Base-by-base conservation (phyloP, 2,797 vertebrate species). In the Aulostomus chinensis region DNA sequence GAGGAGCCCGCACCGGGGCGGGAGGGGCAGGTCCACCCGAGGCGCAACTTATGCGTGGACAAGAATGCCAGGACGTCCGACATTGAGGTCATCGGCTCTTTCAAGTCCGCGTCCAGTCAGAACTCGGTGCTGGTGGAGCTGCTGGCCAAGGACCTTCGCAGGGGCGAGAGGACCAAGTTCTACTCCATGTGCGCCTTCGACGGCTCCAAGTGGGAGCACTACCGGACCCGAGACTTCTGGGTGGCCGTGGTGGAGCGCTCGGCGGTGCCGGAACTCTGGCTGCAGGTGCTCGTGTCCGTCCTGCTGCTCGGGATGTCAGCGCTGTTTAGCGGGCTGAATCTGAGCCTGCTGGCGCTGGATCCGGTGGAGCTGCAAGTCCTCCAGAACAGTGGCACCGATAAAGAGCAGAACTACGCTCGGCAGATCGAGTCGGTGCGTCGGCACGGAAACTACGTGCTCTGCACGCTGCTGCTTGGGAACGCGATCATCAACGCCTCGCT, bases 171-270 rank as follows among this genome's bases (percentile, higher is more conserved):
- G 76, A 86, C 92, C 39, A 95, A 95, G 50, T 92, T 90, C 58
- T 97, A 95, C 85, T 94, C 94, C 18, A 92, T 96, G 80, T 98
- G 96, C 85, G 94, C 95, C 7, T 94, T 94, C 76, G 95, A 96
- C 58, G 95, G 95, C 13, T 85, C 91, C 57, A 86, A 91, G 14
- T 98, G 96, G 96, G 92, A 93, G 16, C 93, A 95, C 72, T 94
- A 94, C 78, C 90, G 93, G 15, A 94, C 94, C 0, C 82, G 89
- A 4, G 95, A 96, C 50, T 96, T 95, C 86, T 93, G 92, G 88
- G 91, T 94, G 32, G 91, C 92, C 0, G 84, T 91, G 15, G 87
- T 84, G 40, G 92, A 92, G 83, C 86, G 89, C 24, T 73, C 91
- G 14, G 86, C 87, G 0, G 85, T 80, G 1, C 70, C 88, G 47